Percentiles rank a stretch among this genome's conserved stretches.
Conservation (phyloP, 1,140 invertebrate species). For the Mycetomoellerius zeteki region DNA sequence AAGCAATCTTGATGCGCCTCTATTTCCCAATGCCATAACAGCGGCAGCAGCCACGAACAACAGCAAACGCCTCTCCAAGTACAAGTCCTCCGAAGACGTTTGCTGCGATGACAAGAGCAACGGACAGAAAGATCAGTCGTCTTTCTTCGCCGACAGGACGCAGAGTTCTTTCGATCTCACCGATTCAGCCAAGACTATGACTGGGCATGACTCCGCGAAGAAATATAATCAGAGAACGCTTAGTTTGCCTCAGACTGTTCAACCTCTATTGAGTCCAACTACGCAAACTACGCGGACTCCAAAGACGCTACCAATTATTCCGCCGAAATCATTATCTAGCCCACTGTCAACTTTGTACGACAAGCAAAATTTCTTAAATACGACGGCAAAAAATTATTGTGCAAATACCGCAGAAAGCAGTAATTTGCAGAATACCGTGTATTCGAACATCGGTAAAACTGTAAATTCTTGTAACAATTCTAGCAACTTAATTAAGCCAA, state of each 20-base stretch:
- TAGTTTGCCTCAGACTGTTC: conserved; percentile 68
- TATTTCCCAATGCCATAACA: conserved; percentile 74
- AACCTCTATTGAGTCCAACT: conserved; percentile 53
- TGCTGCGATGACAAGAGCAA: conserved; percentile 79
- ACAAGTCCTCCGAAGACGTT: conserved; percentile 88
- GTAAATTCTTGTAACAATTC: neutral
- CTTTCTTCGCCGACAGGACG: conserved; percentile 79
- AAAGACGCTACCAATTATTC: conserved; percentile 55
- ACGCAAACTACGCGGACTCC: conserved; percentile 32
- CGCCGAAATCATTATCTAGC: conserved; percentile 41
- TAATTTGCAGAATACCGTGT: neutral
- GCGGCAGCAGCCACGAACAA: conserved; percentile 78
- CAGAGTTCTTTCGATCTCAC: conserved; percentile 83
- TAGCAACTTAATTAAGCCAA: neutral
- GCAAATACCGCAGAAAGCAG: neutral
- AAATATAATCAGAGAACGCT: conserved; percentile 71
- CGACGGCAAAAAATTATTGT: conserved; percentile 27
- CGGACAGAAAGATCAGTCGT: conserved; percentile 65
- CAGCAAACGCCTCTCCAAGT: conserved; percentile 79
- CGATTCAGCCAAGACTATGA: conserved; percentile 61
- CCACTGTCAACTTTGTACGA: conserved; percentile 5
- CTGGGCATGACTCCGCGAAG: conserved; percentile 36
- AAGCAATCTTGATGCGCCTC: conserved; percentile 78
- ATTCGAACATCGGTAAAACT: conserved; percentile 14
- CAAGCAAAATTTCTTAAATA: conserved; percentile 11